phyloP scores from a whole-genome alignment of 2,888 invertebrate genomes.

The Drosophila anomalata region DNA sequence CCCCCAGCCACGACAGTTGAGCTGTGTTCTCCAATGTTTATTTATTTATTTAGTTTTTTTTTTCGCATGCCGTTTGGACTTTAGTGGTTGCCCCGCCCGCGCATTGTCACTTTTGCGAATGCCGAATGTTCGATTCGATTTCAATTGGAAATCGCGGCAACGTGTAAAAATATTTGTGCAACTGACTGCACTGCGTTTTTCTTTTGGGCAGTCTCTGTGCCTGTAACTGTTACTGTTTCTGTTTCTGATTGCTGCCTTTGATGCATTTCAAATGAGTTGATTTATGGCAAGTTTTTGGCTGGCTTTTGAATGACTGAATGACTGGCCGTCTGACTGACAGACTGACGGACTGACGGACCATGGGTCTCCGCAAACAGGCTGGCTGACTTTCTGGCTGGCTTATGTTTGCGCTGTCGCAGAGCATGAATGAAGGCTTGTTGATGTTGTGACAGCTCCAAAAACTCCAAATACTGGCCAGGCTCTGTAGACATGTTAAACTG shows the following conservation, averaged over 20 bases:
- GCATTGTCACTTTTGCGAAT: constrained; percentile 61
- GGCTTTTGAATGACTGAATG: constrained; percentile 66
- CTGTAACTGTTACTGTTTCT: constrained; percentile 55
- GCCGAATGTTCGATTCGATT: constrained; percentile 36
- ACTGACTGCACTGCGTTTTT: constrained; percentile 61
- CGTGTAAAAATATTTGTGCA: constrained; percentile 78
- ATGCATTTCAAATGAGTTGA: constrained; percentile 80
- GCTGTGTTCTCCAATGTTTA: constrained; percentile 9
- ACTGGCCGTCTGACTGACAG: constrained; percentile 46
- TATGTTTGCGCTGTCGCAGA: constrained; percentile 56
- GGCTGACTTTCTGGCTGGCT: constrained; percentile 51
- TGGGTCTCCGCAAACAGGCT: constrained; percentile 36
- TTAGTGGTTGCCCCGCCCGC: constrained; percentile 61
- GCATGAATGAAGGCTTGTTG: constrained; percentile 77
- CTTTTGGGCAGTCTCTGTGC: constrained; percentile 38
- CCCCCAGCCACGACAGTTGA: constrained; percentile 36
- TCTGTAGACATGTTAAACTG: constrained; percentile 73
- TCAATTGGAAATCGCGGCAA: constrained; percentile 69
- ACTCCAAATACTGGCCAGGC: constrained; percentile 69
- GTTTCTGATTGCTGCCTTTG: constrained; percentile 80
- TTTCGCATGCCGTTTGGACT: constrained; percentile 4
- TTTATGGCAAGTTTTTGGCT: constrained; percentile 75
- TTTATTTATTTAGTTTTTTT: constrained; percentile 10
- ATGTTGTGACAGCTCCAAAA: constrained; percentile 75
- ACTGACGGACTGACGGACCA: constrained; percentile 29